phyloP scores from a whole-genome alignment of 2,113 vertebrate species.

The Ia io region DNA sequence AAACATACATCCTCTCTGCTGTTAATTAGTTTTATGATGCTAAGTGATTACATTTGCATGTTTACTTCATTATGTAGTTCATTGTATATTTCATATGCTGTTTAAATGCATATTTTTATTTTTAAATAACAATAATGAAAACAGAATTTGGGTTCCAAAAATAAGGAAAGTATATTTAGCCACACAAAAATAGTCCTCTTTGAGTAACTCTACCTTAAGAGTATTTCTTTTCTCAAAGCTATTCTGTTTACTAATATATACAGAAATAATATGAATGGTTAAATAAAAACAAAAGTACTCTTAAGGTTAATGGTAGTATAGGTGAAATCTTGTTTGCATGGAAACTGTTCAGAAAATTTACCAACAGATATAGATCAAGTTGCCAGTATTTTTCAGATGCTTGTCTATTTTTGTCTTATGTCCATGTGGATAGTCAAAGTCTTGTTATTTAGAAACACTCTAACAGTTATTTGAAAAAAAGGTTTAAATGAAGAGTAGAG shows the following conservation, averaged over 20 bases:
- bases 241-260: conserved; percentile 22
- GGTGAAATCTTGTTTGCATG: not conserved
- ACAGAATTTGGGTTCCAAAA: not conserved
- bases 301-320: not conserved
- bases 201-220: conserved; percentile 11
- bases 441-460: not conserved
- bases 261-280: not conserved
- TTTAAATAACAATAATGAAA: conserved; percentile 41
- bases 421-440: not conserved
- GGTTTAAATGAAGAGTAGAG: not conserved
- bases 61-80: conserved; percentile 34
- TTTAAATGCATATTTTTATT: conserved; percentile 57
- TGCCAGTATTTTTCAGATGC: not conserved
- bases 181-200: not conserved
- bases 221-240: not conserved
- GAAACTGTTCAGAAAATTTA: conserved; percentile 31
- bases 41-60: conserved; percentile 53
- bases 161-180: not conserved
- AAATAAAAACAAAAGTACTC: not conserved
- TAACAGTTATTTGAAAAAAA: not conserved
- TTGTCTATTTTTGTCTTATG: not conserved
- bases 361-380: not conserved
- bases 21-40: conserved; percentile 53
- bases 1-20: conserved; percentile 24
- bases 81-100: not conserved